Evolutionary conservation across 2,113 vertebrate species (phyloP), one percentile per base, ranked within the genome.

Genomic region (Tragelaphus imberbis): DNA sequence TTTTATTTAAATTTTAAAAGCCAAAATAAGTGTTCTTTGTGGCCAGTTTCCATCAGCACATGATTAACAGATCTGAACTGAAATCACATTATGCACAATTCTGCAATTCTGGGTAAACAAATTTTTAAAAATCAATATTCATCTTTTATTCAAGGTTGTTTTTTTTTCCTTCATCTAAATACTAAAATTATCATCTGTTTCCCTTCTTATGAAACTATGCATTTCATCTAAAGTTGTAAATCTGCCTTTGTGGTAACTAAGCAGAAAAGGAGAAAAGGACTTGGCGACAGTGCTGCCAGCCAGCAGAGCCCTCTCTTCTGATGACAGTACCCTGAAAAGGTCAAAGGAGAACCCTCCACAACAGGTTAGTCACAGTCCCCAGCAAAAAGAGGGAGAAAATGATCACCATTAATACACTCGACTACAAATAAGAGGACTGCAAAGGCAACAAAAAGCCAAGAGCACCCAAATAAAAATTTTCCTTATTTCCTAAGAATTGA

Each of bases 331-430:
- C 61, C 97, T 98, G 97, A 98, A 98, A 98, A 98, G 98, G 98
- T 99, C 98, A 99, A 97, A 98, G 98, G 98, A 98, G 98, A 99
- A 98, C 98, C 98, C 98, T 98, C 98, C 99, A 99, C 99, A 99
- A 99, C 98, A 99, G 99, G 99, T 99, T 99, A 99, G 98, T 98
- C 98, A 96, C 98, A 99, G 99, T 99, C 98, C 98, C 99, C 98
- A 98, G 98, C 98, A 98, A 99, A 99, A 98, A 98, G 98, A 98
- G 97, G 98, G 99, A 98, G 98, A 97, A 97, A 98, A 98, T 98
- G 99, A 99, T 99, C 99, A 99, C 98, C 99, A 98, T 99, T 98
- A 99, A 99, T 98, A 98, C 98, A 98, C 97, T 98, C 96, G 98
- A 98, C 97, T 98, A 98, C 98, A 98, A 99, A 98, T 97, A 98